Conservation (phyloP, 2,113 vertebrate species). For the Rana temporaria region DNA sequence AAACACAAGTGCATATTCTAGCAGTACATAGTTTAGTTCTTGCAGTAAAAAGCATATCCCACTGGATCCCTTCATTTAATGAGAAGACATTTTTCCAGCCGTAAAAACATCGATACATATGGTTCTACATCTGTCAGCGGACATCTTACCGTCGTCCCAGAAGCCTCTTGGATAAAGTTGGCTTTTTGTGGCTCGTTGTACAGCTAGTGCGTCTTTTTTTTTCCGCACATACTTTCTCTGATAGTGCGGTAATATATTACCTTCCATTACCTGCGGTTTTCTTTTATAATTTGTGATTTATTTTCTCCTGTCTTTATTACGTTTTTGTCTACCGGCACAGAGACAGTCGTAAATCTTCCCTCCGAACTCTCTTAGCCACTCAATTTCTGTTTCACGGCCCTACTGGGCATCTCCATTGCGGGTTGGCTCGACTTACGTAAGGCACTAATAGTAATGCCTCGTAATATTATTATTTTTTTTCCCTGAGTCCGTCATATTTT, state of each 20-base stretch:
- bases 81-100: background rate
- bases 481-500: background rate
- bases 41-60: background rate
- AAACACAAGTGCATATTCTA: no score
- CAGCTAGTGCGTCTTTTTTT: no score
- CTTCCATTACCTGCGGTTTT: constrained; percentile 50
- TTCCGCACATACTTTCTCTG: no score
- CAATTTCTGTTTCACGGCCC: constrained; percentile 22
- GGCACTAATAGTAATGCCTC: constrained; percentile 30
- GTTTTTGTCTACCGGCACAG: constrained; percentile 40
- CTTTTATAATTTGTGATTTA: constrained; percentile 49
- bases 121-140: background rate
- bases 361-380: constrained; percentile 40
- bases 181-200: no score
- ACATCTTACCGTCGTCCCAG: background rate
- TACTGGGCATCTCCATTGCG: constrained; percentile 2
- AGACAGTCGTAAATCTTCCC: constrained; percentile 27
- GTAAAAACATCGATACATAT: constrained; percentile 16
- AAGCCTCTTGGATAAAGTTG: constrained; percentile 20
- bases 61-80: background rate
- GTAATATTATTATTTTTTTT: background rate
- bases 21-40: no score
- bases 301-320: constrained; percentile 40
- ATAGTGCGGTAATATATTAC: constrained; percentile 20
- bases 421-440: constrained; percentile 26